Evolutionary conservation across 2,797 vertebrate species (phyloP), one percentile per base, ranked within the genome.

Genomic region (Balearica regulorum): DNA sequence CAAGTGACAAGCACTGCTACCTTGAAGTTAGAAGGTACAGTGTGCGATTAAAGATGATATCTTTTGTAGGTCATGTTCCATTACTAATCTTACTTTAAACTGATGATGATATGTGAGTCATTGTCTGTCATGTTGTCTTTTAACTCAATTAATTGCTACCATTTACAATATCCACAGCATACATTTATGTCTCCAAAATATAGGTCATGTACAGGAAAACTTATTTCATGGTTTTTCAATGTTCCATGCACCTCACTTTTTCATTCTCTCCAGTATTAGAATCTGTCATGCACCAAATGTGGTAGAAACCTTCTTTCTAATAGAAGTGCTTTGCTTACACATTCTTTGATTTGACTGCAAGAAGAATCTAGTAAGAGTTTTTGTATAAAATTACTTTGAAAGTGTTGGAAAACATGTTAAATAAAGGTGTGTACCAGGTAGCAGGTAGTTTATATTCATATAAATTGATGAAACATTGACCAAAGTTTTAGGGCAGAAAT

Each of bases 1-100:
- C 98, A 98, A 76, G 99, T 98, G 31, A 99, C 99, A 91, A 99
- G 99, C 97, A 99, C 99, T 46, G 99, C 99, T 87, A 97, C 94
- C 24, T 97, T 99, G 94, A 98, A 97, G 66, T 96, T 99, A 93
- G 99, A 99, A 93, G 99, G 99, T 99, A 98, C 65, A 95, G 55
- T 93, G 77, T 81, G 33, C 24, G 73, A 18, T 43, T 85, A 92
- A 87, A 83, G 81, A 49, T 48, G 25, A 54, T 78, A 43, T 43
- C 57, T 53, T 92, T 8, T 85, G 89, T 31, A 76, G 76, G 54
- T 91, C 75, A 21, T 57, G 70, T 94, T 96, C 65, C 62, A 65
- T 62, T 55, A 95, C 66, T 83, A 75, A 82, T 64, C 55, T 89
- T 97, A 95, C 96, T 95, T 75, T 31, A 84, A 33, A 46, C 93